These are phyloP conservation scores for Macaria liturata DNA, from an alignment of 2,888 invertebrate genomes.

Conservation along the genomic window DNA sequence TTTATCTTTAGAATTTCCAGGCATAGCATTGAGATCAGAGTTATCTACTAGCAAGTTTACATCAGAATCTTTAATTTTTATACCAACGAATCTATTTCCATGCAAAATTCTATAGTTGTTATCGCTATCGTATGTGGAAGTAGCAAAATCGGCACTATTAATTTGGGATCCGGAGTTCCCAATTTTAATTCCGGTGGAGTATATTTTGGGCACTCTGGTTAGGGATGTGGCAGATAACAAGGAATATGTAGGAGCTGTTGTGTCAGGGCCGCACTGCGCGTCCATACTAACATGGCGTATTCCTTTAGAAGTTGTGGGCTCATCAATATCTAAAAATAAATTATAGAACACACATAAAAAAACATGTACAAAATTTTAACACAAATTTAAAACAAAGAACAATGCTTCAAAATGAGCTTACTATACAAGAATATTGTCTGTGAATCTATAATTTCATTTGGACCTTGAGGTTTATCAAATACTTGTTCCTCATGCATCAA, in stretches of 20 bases:
- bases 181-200: slow-evolving; percentile 52
- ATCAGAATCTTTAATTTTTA: slow-evolving; percentile 52
- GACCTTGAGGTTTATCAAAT: slow-evolving; percentile 41
- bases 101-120: slow-evolving; percentile 38
- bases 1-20: slow-evolving; percentile 42
- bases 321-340: slow-evolving; percentile 64
- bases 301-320: slow-evolving; percentile 78
- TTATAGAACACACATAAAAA: not conserved
- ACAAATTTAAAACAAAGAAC: slow-evolving; percentile 1
- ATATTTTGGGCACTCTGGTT: slow-evolving; percentile 46
- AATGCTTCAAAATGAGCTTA: slow-evolving; percentile 32
- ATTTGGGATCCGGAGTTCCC: slow-evolving; percentile 40
- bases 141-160: slow-evolving; percentile 47
- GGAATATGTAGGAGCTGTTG: slow-evolving; percentile 38
- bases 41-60: slow-evolving; percentile 13
- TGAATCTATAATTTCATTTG: slow-evolving; percentile 49
- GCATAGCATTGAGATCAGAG: too few species aligned
- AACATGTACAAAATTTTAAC: not conserved
- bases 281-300: slow-evolving; percentile 65
- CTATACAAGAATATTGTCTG: slow-evolving; percentile 68
- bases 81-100: slow-evolving; percentile 46
- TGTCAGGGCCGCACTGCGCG: slow-evolving; percentile 71
- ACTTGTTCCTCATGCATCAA: slow-evolving; percentile 48
- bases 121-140: slow-evolving; percentile 40
- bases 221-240: slow-evolving; percentile 54